Base-by-base conservation (phyloP, 2,113 vertebrate species). In the Misgurnus mizolepis region DNA sequence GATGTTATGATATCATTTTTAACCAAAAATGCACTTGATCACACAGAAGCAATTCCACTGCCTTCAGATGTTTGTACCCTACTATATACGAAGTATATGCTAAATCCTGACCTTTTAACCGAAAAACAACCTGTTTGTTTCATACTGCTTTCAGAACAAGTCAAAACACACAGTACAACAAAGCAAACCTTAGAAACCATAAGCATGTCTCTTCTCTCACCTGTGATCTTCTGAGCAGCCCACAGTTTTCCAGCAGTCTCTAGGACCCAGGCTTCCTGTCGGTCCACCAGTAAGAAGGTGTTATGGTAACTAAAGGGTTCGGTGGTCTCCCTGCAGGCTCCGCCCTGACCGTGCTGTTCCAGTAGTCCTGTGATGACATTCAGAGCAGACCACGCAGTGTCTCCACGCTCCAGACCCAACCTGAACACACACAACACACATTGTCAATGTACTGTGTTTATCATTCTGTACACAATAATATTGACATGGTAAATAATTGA, bases 271-370 rank as follows among this genome's bases (percentile, higher is more conserved):
- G 97, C 96, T 87, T 97, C 95, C 0, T 50, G 0, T 43, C 96
- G 94, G 87, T 99, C 97, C 0, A 93, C 95, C 88, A 99, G 89
- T 50, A 99, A 91, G 89, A 97, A 99, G 80, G 96, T 97, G 91
- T 96, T 99, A 89, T 98, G 96, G 89, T 99, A 98, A 88, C 92
- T 87, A 80, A 99, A 96, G 1, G 93, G 92, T 4, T 79, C 87
- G 0, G 94, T 89, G 1, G 93, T 92, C 82, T 99, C 97, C 79
- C 91, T 93, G 91, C 97, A 98, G 86, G 90, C 94, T 22, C 97
- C 96, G 0, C 97, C 97, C 72, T 98, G 97, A 0, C 96, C 96
- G 0, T 98, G 88, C 61, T 78, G 88, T 84, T 95, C 93, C 89
- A 98, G 90, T 67, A 98, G 90, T 0, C 61, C 87, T 0, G 93